A percentile compares a stretch with the other conserved stretches of the same genome.
These are phyloP conservation scores for Diprion similis DNA, from an alignment of 1,140 invertebrate genomes.

Conservation along the genomic window DNA sequence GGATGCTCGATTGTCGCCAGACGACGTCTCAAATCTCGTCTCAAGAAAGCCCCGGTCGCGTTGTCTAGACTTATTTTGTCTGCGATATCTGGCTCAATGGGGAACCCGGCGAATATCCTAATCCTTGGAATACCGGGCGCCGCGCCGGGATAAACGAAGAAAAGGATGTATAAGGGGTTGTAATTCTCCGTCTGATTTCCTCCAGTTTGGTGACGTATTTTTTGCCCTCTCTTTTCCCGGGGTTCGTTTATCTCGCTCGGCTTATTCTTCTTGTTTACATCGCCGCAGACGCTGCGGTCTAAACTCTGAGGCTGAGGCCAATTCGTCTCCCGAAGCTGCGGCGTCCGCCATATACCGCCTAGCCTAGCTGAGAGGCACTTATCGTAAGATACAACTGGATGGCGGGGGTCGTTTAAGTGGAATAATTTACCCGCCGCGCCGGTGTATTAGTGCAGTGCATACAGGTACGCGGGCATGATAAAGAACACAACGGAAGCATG, in stretches of 20 bases:
- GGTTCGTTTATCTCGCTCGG: too few species aligned
- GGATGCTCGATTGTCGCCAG: too few species aligned
- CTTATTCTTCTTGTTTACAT: not conserved
- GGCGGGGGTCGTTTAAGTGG: not conserved
- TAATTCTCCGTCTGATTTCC: not conserved
- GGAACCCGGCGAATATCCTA: not conserved
- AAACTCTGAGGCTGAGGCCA: conserved; percentile 10
- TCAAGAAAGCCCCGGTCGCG: not conserved
- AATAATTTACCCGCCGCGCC: conserved; percentile 1
- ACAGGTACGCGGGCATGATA: not conserved
- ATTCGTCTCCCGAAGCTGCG: conserved; percentile 25
- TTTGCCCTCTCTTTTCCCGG: not conserved
- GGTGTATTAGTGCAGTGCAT: not conserved
- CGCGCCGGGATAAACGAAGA: not conserved
- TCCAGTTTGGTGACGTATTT: not conserved
- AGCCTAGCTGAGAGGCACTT: not conserved
- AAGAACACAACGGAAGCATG: conserved; percentile 16
- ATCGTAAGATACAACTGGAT: not conserved
- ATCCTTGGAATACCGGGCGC: not conserved
- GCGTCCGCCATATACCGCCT: not conserved
- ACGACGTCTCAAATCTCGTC: not conserved
- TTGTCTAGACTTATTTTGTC: conserved; percentile 7
- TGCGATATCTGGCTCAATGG: not conserved
- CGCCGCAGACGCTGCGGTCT: conserved; percentile 22
- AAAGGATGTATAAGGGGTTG: too few species aligned